Percentiles rank a stretch among this genome's conserved stretches.
Conservation (phyloP, 2,888 invertebrate genomes). For the Antitype chi region DNA sequence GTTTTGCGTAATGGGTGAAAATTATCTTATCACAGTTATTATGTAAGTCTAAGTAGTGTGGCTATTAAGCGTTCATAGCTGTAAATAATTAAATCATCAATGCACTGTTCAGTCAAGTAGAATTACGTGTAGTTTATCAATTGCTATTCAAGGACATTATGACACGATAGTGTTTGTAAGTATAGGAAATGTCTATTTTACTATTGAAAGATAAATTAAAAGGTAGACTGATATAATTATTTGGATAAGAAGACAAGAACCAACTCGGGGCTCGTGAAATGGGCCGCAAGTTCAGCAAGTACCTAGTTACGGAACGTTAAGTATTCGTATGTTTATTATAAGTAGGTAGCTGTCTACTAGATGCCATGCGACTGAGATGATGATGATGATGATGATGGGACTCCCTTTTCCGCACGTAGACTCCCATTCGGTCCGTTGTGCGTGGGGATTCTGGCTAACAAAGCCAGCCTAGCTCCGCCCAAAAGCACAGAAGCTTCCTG, state of each 20-base stretch:
- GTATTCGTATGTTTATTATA: too few relatives aligned
- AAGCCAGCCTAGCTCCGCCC: too few relatives aligned
- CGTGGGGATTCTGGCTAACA: too few relatives aligned
- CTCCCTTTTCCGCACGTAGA: too few relatives aligned
- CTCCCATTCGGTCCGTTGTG: too few relatives aligned
- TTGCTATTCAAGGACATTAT: slow-evolving; percentile 3
- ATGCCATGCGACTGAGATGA: neutral
- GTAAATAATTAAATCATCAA: slow-evolving; percentile 25
- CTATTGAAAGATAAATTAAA: neutral
- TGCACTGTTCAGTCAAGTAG: slow-evolving; percentile 12
- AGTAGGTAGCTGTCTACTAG: neutral
- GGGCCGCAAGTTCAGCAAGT: neutral
- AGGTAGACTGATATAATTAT: neutral
- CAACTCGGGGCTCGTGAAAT: neutral
- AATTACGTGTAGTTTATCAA: slow-evolving; percentile 28
- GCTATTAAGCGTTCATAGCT: slow-evolving; percentile 5
- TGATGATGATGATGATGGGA: too few relatives aligned
- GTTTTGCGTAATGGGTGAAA: neutral
- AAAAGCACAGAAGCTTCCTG: too few relatives aligned
- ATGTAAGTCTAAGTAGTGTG: neutral
- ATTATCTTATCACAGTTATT: neutral
- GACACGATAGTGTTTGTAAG: neutral
- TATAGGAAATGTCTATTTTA: neutral
- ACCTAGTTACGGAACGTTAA: too few relatives aligned
- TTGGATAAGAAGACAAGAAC: neutral